phyloP scores from a whole-genome alignment of 2,888 invertebrate species.

The Caenorhabditis wallacei region DNA sequence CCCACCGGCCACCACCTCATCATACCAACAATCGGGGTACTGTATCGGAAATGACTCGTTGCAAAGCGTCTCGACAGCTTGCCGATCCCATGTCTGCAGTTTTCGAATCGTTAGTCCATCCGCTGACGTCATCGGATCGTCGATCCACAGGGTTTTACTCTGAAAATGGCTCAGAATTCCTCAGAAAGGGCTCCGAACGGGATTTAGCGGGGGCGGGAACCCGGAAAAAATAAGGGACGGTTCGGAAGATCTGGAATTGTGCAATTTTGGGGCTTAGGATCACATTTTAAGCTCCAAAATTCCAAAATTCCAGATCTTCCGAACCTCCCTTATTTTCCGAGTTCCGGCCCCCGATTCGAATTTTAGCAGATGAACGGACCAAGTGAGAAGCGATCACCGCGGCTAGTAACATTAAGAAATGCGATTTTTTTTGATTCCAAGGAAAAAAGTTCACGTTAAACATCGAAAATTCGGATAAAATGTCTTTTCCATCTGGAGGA shows the following conservation, averaged over 20 bases:
- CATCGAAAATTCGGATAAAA: neutral
- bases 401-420: constrained; percentile 14
- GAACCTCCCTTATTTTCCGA: too few relatives aligned
- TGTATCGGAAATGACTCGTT: constrained; percentile 70
- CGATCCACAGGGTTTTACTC: constrained; percentile 45
- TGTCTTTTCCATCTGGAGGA: too few relatives aligned
- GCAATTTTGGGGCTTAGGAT: too few relatives aligned
- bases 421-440: neutral
- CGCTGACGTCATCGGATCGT: constrained; percentile 6
- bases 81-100: constrained; percentile 61
- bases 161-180: neutral
- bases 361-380: neutral
- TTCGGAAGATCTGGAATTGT: too few relatives aligned
- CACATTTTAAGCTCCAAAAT: too few relatives aligned
- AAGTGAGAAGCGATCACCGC: constrained; percentile 4
- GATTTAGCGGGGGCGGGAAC: too few relatives aligned
- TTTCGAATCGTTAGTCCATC: constrained; percentile 53
- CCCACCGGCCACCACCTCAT: constrained; percentile 79
- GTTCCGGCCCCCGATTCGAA: neutral
- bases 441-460: too few relatives aligned
- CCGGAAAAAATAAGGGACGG: too few relatives aligned
- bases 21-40: constrained; percentile 79
- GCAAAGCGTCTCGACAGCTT: constrained; percentile 66
- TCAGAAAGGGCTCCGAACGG: neutral
- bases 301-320: too few relatives aligned